These are phyloP conservation scores for Petroica traversi DNA, from an alignment of 2,113 vertebrate species.

Conservation along the genomic window DNA sequence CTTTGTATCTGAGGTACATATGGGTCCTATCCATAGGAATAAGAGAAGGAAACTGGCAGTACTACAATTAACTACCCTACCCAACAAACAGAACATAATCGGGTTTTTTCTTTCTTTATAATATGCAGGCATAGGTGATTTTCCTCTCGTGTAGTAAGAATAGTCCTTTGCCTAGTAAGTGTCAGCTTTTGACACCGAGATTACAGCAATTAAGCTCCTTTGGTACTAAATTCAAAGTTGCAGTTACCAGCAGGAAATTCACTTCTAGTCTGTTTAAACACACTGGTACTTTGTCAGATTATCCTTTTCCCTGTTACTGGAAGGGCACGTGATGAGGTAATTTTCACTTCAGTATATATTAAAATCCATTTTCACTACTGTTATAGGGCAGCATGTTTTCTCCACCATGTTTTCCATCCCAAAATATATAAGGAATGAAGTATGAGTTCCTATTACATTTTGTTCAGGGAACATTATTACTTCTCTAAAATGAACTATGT, in stretches of 20 bases:
- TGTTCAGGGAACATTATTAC: not conserved
- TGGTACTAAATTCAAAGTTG: not conserved
- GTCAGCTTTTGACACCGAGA: not conserved
- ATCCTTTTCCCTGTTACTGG: not conserved
- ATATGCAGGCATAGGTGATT: not conserved
- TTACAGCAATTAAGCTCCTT: slow-evolving; percentile 4
- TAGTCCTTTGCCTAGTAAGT: not conserved
- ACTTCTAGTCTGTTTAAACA: not conserved
- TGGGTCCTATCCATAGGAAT: not conserved
- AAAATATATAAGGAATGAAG: not conserved
- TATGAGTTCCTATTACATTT: not conserved
- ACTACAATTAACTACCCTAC: not conserved
- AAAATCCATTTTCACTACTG: not conserved
- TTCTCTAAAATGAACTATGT: not conserved
- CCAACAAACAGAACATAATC: not conserved
- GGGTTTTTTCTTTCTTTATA: not conserved
- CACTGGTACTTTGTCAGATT: not conserved
- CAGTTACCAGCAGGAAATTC: not conserved
- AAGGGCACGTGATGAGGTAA: not conserved
- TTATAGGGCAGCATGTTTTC: not conserved
- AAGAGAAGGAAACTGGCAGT: not conserved
- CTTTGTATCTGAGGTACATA: not conserved
- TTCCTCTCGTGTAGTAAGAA: not conserved
- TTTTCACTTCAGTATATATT: not conserved
- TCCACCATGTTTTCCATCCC: not conserved